Evolutionary conservation across 2,113 vertebrate genomes (phyloP).

Genomic region (Orycteropus afer): DNA sequence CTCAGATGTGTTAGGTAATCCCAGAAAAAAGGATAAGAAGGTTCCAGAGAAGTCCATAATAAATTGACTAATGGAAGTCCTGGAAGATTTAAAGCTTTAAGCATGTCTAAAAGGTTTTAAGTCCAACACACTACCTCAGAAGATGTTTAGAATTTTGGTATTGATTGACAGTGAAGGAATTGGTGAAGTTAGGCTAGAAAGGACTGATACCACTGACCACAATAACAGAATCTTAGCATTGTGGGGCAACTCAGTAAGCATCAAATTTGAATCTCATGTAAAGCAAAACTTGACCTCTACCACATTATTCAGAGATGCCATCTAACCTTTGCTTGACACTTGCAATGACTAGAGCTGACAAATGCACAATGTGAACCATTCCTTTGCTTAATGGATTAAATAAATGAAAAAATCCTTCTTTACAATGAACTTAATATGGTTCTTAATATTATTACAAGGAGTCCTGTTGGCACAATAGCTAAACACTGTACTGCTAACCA

Average conservation of each 20-base stretch:
- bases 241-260: not conserved
- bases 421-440: not conserved
- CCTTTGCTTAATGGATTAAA: not conserved
- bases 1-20: not conserved
- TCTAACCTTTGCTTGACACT: not conserved
- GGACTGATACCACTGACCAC: too few species aligned
- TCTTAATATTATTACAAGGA: not conserved
- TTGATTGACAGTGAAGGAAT: not conserved
- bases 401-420: not conserved
- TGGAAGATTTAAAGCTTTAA: not conserved
- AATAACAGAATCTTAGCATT: not conserved
- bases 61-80: not conserved
- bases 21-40: not conserved
- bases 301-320: not conserved
- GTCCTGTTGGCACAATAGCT: not conserved
- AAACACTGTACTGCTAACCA: not conserved
- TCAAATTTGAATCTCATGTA: not conserved
- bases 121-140: not conserved
- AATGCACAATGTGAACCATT: not conserved
- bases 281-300: not conserved
- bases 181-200: not conserved
- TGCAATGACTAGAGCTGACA: not conserved
- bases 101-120: not conserved
- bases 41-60: not conserved
- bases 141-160: not conserved